These are phyloP conservation scores for Limonius californicus DNA, from an alignment of 1,140 invertebrate genomes.

Conservation along the genomic window DNA sequence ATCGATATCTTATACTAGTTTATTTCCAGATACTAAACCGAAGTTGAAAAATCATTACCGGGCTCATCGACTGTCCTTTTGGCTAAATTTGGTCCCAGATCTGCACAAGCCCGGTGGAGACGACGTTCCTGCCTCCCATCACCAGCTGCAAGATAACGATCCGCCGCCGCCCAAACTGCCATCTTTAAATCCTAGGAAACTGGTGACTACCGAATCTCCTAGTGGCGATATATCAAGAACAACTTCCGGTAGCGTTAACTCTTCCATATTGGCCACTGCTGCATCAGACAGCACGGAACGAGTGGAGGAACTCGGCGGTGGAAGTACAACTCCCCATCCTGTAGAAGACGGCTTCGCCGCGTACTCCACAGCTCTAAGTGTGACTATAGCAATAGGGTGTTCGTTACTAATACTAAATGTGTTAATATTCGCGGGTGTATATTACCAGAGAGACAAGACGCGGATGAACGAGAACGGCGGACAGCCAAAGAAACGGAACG, in stretches of 20 bases:
- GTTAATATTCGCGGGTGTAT: slow-evolving; percentile 89
- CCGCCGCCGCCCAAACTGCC: slow-evolving; percentile 53
- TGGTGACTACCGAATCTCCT: slow-evolving; percentile 52
- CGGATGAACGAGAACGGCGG: slow-evolving; percentile 58
- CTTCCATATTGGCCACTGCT: slow-evolving; percentile 39
- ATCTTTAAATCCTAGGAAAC: slow-evolving; percentile 51
- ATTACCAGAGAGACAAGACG: slow-evolving; percentile 86
- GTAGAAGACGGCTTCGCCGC: slow-evolving; percentile 81
- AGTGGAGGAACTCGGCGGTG: slow-evolving; percentile 43
- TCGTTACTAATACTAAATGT: slow-evolving; percentile 86
- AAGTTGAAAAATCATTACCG: slow-evolving; percentile 92
- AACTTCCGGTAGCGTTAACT: slow-evolving; percentile 37
- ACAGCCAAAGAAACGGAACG: slow-evolving; percentile 68
- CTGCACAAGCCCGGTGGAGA: slow-evolving; percentile 86
- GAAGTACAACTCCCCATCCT: slow-evolving; percentile 54
- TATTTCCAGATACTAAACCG: slow-evolving; percentile 72
- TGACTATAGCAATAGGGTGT: slow-evolving; percentile 93
- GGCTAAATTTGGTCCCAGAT: slow-evolving; percentile 92
- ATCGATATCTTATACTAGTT: too few relatives aligned
- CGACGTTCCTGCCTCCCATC: slow-evolving; percentile 79
- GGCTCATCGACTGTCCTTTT: slow-evolving; percentile 89
- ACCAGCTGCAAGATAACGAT: slow-evolving; percentile 76
- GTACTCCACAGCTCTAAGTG: slow-evolving; percentile 82
- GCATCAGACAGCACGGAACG: slow-evolving; percentile 42
- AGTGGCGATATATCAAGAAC: slow-evolving; percentile 47